Evolutionary conservation across 1,140 invertebrate genomes (phyloP), one percentile per base, ranked within the genome.

Genomic region (Bombus huntii): DNA sequence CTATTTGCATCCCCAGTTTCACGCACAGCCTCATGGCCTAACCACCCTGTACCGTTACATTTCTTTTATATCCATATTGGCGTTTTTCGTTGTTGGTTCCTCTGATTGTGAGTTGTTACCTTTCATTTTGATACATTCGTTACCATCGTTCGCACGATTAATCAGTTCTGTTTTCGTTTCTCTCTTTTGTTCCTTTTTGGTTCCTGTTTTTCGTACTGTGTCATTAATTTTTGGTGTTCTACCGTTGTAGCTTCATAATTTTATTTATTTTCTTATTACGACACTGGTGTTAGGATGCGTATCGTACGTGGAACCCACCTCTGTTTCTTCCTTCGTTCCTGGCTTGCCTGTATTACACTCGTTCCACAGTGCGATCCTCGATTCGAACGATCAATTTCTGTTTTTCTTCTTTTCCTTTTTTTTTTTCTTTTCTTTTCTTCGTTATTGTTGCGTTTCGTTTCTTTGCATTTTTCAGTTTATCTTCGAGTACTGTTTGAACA

Each of bases 1-100:
- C 44, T 83, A 22, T 74, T 80, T 73, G 59, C 76, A 80, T 88
- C 74, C 81, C 79, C 78, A 68, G 81, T 87, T 87, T 76, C 87
- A 90, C 90, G 90, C 87, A 93, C 91, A 93, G 91, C 92, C 93
- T 93, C 93, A 93, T 93, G 93, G 93, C 92, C 93, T 88, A 75
- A 90, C 89, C 91, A 92, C 89, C 89, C 85, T 90, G 85, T 90
- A 84, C 76, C 70, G 81, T 73, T 81, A 31, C n/a, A 25, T 62
- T 68, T 79, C 31, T n/a, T 74, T 53, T 53, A 25, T 34, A 39
- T 77, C 81, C 73, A 39, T 59, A 31, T 62, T 68, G 77, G 9
- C 34, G 28, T 53, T 59, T 34, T 72, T 57, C 57, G 31, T 72
- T 31, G 10, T 37, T 82, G 0, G 31, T 47, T 65, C 42, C 44